Percentiles rank a stretch among this genome's conserved stretches.
Evolutionary conservation across 2,113 vertebrate species (phyloP).

Genomic region (Mus musculus): DNA sequence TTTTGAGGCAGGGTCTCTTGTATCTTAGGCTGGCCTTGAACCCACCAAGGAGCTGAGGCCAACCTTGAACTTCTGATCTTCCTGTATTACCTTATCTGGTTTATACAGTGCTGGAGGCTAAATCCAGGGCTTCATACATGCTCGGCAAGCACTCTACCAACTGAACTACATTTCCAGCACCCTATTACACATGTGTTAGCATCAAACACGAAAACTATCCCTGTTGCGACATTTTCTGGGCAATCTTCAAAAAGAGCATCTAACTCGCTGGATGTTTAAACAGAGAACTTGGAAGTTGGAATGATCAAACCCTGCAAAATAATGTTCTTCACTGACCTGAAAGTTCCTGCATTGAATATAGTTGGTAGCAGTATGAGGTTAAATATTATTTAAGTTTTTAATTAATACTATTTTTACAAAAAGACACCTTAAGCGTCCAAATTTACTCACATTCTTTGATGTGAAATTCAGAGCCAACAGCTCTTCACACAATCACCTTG

Average conservation of each 20-base stretch:
- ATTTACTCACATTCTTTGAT: not conserved
- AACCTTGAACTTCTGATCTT: not conserved
- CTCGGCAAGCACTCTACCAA: not conserved
- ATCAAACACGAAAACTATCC: slow-evolving; percentile 26
- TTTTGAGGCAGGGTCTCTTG: not conserved
- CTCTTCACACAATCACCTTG: not conserved
- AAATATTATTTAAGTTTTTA: not conserved
- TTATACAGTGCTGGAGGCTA: not conserved
- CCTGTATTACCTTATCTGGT: not conserved
- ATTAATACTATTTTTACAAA: not conserved
- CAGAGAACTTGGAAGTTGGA: not conserved
- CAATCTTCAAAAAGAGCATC: slow-evolving; percentile 26
- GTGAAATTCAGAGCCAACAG: not conserved
- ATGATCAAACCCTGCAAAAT: not conserved
- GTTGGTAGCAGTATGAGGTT: not conserved
- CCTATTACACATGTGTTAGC: not conserved
- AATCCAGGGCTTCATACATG: not conserved
- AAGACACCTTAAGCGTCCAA: not conserved
- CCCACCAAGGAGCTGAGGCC: not conserved
- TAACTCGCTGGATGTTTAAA: slow-evolving; percentile 29
- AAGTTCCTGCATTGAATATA: not conserved
- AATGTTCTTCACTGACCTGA: not conserved
- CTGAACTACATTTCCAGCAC: not conserved
- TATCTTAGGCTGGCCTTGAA: not conserved
- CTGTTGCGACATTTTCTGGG: slow-evolving; percentile 27